Evolutionary conservation across 2,888 invertebrate genomes (phyloP), one percentile per base, ranked within the genome.

Genomic region (Galeopsomyia nigrocyanea): DNA sequence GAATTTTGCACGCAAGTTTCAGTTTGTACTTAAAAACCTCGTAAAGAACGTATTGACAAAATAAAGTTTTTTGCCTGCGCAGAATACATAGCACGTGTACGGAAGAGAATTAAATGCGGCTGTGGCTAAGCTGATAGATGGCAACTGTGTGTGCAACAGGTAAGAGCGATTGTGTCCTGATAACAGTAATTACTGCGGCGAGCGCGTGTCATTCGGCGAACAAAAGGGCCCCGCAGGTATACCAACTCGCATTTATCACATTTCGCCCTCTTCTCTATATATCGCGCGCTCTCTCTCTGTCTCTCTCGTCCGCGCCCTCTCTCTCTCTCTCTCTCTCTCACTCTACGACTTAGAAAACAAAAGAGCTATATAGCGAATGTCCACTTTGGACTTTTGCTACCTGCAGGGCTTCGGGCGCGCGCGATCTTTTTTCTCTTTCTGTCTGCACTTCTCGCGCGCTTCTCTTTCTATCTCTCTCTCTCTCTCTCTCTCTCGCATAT

Each of bases 151-250:
- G 78, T 80, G 79, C 80, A 82, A 82, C 82, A 82, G 83, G 81
- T 82, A 80, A 61, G 46, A 53, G 73, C 71, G 73, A 78, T 77
- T 76, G 68, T 69, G 73, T 78, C 79, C 78, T 81, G 84, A 85
- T 84, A 84, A 83, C 80, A 81, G 83, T 84, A 82, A 85, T 84
- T 85, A 81, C 77, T 53, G 63, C 64, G 58, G 78, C 77, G 72
- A 77, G 77, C 76, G 77, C 81, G 82, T 82, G 83, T 84, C 84
- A 83, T 80, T 82, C 79, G 77, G 77, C 76, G 79, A 78, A 77
- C 74, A 77, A 78, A 80, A 76, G 77, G 79, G 77, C 77, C 73
- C 72, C 76, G 79, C 74, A 75, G 78, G 55, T 58, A 60, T 55
- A 50, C 61, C 66, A n/a, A 66, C 50, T 77, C 77, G 81, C 82